phyloP scores from a whole-genome alignment of 2,888 invertebrate species.

The Choristoneura rosaceana region DNA sequence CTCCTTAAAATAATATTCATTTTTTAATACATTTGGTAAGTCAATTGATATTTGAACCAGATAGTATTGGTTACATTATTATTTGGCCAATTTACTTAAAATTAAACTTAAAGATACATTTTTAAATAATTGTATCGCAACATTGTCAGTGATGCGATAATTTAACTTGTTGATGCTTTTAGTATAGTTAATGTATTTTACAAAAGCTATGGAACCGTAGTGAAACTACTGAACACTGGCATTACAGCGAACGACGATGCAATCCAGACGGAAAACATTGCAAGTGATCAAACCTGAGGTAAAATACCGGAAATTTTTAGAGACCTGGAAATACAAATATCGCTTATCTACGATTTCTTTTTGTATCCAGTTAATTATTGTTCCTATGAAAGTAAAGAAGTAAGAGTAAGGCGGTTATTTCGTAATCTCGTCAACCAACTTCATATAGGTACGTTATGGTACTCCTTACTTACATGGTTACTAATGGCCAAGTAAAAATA shows the following conservation, averaged over 20 bases:
- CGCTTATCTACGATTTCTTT: background rate
- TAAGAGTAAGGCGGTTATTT: conserved; percentile 12
- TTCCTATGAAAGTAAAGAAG: background rate
- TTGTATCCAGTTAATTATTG: background rate
- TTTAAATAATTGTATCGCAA: conserved; percentile 26
- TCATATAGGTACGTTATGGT: background rate
- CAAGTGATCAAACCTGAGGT: background rate
- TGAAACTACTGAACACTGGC: conserved; percentile 26
- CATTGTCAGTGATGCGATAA: background rate
- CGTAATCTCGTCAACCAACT: conserved; percentile 2
- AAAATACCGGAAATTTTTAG: conserved; percentile 10
- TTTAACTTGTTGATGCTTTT: background rate
- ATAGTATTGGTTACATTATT: conserved; percentile 53
- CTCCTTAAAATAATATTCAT: conserved; percentile 27
- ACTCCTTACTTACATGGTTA: background rate
- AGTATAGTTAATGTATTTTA: conserved; percentile 5
- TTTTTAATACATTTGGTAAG: conserved; percentile 68
- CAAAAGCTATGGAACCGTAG: conserved; percentile 27
- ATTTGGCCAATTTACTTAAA: conserved; percentile 67
- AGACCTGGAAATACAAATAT: conserved; percentile 3
- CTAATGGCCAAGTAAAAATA: background rate
- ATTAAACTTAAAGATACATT: conserved; percentile 44
- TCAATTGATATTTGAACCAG: conserved; percentile 49
- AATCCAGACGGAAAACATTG: conserved; percentile 6
- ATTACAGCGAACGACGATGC: background rate